phyloP scores from a whole-genome alignment of 1,140 invertebrate genomes.

The Goniozus legneri region DNA sequence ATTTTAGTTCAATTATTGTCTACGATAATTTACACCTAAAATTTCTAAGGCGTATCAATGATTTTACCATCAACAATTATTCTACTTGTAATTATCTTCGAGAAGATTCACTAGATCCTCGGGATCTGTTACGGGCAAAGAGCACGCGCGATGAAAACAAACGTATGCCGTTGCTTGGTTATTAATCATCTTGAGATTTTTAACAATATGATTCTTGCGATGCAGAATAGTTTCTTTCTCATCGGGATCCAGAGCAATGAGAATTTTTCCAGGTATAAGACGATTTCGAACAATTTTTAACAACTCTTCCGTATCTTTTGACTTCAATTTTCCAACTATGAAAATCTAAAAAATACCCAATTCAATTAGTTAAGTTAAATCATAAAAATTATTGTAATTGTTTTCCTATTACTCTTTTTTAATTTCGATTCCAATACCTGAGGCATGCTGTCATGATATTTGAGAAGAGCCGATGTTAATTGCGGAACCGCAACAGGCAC shows the following conservation, averaged over 20 bases:
- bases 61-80: no score
- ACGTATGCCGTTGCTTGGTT: slow-evolving; percentile 72
- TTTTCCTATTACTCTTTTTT: no score
- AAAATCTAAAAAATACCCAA: slow-evolving; percentile 58
- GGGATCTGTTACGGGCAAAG: slow-evolving; percentile 71
- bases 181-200: slow-evolving; percentile 50
- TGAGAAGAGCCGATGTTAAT: slow-evolving; percentile 72
- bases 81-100: slow-evolving; percentile 41
- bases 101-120: slow-evolving; percentile 64
- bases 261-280: slow-evolving; percentile 67
- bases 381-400: background rate
- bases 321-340: slow-evolving; percentile 63
- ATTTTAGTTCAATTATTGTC: no score
- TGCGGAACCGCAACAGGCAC: slow-evolving; percentile 71
- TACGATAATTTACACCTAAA: no score
- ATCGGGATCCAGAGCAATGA: slow-evolving; percentile 63
- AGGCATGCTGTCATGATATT: slow-evolving; percentile 64
- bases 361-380: background rate
- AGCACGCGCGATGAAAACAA: slow-evolving; percentile 75
- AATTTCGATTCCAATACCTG: slow-evolving; percentile 58
- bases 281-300: slow-evolving; percentile 64
- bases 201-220: slow-evolving; percentile 37
- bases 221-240: slow-evolving; percentile 29
- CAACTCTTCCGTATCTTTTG: slow-evolving; percentile 65
- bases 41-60: no score